Percentiles rank a stretch among this genome's conserved stretches.
Evolutionary conservation across 2,113 vertebrate species (phyloP).

Genomic region (Menidia beryllina): DNA sequence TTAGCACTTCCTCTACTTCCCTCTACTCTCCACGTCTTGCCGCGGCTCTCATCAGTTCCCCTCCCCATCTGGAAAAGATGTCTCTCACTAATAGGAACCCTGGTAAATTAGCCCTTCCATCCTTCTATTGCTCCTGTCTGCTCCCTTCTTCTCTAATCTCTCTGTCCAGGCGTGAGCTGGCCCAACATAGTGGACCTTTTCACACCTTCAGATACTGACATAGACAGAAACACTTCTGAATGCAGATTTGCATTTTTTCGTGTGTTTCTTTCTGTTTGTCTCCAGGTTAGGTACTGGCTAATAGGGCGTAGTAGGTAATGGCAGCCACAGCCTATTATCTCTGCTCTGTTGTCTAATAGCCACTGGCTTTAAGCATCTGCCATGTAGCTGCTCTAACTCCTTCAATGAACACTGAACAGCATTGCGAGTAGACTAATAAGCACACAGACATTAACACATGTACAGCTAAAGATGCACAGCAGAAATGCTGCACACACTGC

Average conservation of each 20-base stretch:
- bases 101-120: slow-evolving; percentile 57
- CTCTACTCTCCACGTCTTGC: slow-evolving; percentile 11
- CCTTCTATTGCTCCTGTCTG: slow-evolving; percentile 27
- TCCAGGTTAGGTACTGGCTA: slow-evolving; percentile 68
- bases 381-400: slow-evolving; percentile 64
- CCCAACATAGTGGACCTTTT: slow-evolving; percentile 24
- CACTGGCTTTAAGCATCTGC: slow-evolving; percentile 79
- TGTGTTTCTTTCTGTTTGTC: slow-evolving; percentile 64
- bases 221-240: slow-evolving; percentile 23
- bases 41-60: slow-evolving; percentile 11
- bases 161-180: slow-evolving; percentile 35
- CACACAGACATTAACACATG: slow-evolving; percentile 35
- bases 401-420: slow-evolving; percentile 68
- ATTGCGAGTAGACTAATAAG: slow-evolving; percentile 44
- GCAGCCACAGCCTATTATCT: slow-evolving; percentile 76
- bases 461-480: slow-evolving; percentile 47
- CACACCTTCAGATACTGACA: slow-evolving; percentile 42
- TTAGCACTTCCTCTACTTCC: slow-evolving; percentile 53
- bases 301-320: slow-evolving; percentile 77
- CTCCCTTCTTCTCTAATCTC: slow-evolving; percentile 36
- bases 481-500: slow-evolving; percentile 54
- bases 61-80: slow-evolving; percentile 57
- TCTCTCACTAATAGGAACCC: slow-evolving; percentile 63
- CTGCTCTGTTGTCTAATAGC: slow-evolving; percentile 78
- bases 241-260: slow-evolving; percentile 49